Percentiles rank a stretch among this genome's conserved stretches.
These are phyloP conservation scores for Echinometra lucunter DNA, from an alignment of 53 echinoderm and acorn worm species.

Conservation along the genomic window DNA sequence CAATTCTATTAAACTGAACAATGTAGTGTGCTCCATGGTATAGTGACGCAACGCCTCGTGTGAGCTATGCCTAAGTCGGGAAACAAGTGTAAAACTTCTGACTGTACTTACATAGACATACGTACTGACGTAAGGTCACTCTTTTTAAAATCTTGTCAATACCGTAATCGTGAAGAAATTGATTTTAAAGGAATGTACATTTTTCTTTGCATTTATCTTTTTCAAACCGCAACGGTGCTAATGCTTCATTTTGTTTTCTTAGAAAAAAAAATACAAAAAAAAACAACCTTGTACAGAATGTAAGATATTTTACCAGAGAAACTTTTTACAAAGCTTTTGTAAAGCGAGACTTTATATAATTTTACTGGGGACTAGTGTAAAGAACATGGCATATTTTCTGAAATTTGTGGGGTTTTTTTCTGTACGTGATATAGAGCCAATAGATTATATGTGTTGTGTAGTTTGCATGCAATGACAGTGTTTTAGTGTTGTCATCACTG, in stretches of 20 bases:
- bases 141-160: constrained; percentile 1
- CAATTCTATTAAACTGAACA: no score
- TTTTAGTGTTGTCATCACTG: constrained; percentile 7
- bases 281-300: constrained; percentile 61
- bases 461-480: constrained; percentile 59
- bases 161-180: background rate
- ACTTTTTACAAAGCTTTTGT: constrained; percentile 72
- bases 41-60: no score
- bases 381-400: constrained; percentile 63
- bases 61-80: background rate
- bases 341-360: constrained; percentile 67
- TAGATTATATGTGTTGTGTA: constrained; percentile 58
- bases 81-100: background rate
- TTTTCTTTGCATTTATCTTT: constrained; percentile 45
- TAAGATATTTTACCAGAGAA: constrained; percentile 71
- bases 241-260: constrained; percentile 60
- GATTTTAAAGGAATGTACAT: constrained; percentile 55
- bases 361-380: constrained; percentile 66
- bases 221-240: constrained; percentile 64
- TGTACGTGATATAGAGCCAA: constrained; percentile 10
- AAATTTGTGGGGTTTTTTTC: constrained; percentile 59
- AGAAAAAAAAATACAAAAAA: constrained; percentile 13
- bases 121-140: background rate
- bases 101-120: constrained; percentile 24
- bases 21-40: no score